A percentile compares a stretch with the other conserved stretches of the same genome.
phyloP scores from a whole-genome alignment of 2,797 vertebrate species.

The Vultur gryphus region DNA sequence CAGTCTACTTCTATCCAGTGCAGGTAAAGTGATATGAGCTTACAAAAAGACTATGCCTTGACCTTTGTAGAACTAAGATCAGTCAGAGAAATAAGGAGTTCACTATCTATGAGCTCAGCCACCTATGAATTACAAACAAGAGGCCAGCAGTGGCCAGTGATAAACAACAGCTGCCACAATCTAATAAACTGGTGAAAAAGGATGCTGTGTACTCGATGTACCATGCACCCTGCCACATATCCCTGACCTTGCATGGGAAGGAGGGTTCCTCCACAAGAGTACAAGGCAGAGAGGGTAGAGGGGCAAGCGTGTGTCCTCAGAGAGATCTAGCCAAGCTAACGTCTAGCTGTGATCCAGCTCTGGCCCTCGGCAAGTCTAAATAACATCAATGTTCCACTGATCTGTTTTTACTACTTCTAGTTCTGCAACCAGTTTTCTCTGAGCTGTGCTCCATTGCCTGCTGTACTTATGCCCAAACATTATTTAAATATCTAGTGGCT shows the following conservation, averaged over 20 bases:
- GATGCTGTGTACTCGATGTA: not conserved
- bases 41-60: not conserved
- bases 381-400: not conserved
- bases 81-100: not conserved
- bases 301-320: not conserved
- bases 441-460: not conserved
- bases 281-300: not conserved
- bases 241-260: not conserved
- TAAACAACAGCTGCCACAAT: not conserved
- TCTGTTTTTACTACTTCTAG: not conserved
- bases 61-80: not conserved
- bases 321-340: not conserved
- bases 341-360: fast-evolving
- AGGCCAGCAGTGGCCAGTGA: not conserved
- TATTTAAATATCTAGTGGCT: not conserved
- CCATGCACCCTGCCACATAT: not conserved
- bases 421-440: not conserved
- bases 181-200: not conserved
- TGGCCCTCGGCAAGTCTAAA: not conserved
- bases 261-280: not conserved
- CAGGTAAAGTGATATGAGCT: not conserved
- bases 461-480: not conserved
- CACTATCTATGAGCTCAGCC: not conserved
- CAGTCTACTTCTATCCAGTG: not conserved
- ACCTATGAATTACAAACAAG: not conserved